Base-by-base conservation (phyloP, 2,113 vertebrate species). In the Coracopsis vasa region DNA sequence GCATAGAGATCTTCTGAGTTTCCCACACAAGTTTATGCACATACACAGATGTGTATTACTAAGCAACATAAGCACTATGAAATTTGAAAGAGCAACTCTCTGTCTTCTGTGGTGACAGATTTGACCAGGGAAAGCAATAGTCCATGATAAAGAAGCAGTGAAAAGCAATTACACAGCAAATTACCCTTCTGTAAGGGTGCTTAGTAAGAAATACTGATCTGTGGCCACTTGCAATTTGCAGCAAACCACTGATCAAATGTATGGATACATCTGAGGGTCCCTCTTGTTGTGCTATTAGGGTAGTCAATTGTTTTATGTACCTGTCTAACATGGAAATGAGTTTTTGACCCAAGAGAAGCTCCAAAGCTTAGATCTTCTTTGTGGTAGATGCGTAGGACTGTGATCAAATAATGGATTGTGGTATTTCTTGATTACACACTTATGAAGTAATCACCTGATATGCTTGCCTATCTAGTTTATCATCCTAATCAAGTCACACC, bases 101-200 rank as follows among this genome's bases (percentile, higher is more conserved):
- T 75, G 39, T 74, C 80, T 96, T 86, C 69, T 54, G 62, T 82
- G 39, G 13, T 62, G 5, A 85, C 73, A 66, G n/a, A 41, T 14
- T 72, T 85, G 83, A 86, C 82, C 66, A 86, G 72, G 31, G 21
- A 87, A 91, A 91, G 83, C 37, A 48, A 28, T 24, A 67, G 88
- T 44, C 61, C 86, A 60, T 33, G 60, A 88, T 88, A 95, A 92
- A 96, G 67, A 56, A 69, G 71, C 2, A 2, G 74, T 45, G 64
- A 94, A 84, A 90, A 95, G 53, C 67, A 81, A 92, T 69, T 81
- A 80, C 41, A 67, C 65, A 79, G 77, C 47, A 85, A 94, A 80
- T 86, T 86, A 65, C 51, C n/a, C 71, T 78, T 79, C 74, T 48
- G 33, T 72, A 54, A 44, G 21, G 14, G 29, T 70, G 47, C 74